phyloP scores from a whole-genome alignment of 2,113 vertebrate genomes.

The Microcebus lehilahytsara region DNA sequence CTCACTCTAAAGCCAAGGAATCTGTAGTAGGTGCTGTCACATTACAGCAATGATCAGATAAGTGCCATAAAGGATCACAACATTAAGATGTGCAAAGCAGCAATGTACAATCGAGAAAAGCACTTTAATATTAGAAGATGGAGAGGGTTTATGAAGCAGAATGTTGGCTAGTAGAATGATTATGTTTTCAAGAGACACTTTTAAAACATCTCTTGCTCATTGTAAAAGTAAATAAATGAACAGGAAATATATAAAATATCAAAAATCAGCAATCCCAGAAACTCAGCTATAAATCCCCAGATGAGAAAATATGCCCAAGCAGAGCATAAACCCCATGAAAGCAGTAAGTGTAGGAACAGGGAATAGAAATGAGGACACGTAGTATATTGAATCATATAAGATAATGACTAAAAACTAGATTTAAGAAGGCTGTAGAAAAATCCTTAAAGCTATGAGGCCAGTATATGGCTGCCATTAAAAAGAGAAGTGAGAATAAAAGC shows the following conservation, averaged over 20 bases:
- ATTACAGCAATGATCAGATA: background rate
- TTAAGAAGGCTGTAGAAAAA: slow-evolving; percentile 54
- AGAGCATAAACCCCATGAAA: background rate
- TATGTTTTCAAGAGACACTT: slow-evolving; percentile 24
- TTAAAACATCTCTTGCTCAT: background rate
- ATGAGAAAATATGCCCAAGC: background rate
- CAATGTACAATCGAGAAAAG: background rate
- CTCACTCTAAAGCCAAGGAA: background rate
- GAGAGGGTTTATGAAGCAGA: background rate
- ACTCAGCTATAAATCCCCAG: background rate
- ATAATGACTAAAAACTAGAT: slow-evolving; percentile 45
- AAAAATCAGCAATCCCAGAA: background rate
- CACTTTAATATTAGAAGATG: background rate
- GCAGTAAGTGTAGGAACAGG: background rate
- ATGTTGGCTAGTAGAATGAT: background rate
- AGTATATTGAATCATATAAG: slow-evolving; percentile 22
- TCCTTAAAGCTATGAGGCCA: slow-evolving; percentile 35
- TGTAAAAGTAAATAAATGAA: slow-evolving; percentile 51
- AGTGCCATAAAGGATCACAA: background rate
- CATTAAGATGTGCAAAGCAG: background rate
- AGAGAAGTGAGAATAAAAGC: background rate
- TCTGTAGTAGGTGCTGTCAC: no score
- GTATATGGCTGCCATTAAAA: slow-evolving; percentile 27
- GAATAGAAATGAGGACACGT: background rate
- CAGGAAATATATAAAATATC: background rate